Conservation (phyloP, 2,113 vertebrate species). For the Rhipidura dahli region DNA sequence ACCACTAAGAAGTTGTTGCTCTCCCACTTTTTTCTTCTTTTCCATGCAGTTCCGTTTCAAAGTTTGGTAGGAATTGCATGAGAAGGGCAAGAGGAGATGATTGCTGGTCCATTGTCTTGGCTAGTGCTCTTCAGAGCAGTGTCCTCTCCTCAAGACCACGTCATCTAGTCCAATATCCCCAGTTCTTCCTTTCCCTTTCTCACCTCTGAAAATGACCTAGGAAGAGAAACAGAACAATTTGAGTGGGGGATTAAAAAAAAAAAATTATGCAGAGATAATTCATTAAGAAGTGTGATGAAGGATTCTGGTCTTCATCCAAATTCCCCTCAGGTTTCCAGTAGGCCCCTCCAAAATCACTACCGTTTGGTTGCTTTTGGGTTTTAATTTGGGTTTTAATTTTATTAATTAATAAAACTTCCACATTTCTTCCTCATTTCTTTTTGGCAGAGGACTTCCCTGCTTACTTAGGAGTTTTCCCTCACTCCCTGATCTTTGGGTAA, state of each 20-base stretch:
- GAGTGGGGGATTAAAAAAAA: not conserved
- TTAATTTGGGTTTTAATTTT: not conserved
- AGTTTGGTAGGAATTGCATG: not conserved
- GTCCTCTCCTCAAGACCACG: slow-evolving; percentile 85
- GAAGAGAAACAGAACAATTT: not conserved
- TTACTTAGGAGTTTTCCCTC: too few relatives aligned
- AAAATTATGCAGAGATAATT: not conserved
- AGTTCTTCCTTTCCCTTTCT: slow-evolving; percentile 79
- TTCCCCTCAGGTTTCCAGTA: not conserved
- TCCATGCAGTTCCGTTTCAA: not conserved
- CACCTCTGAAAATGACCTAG: slow-evolving; percentile 94
- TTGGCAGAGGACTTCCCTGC: not conserved
- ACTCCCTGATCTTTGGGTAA: not conserved
- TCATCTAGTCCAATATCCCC: slow-evolving; percentile 93
- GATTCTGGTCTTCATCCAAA: not conserved
- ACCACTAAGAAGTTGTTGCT: not conserved
- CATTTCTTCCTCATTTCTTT: not conserved
- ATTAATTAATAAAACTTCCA: not conserved
- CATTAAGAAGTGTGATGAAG: not conserved
- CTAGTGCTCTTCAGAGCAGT: slow-evolving; percentile 81
- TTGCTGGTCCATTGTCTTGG: not conserved
- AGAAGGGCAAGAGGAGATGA: not conserved
- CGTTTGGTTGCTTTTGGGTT: not conserved
- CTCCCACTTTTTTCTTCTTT: not conserved
- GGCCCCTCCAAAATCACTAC: not conserved